Base-by-base conservation (phyloP, 2,113 vertebrate species). In the Monopterus albus region DNA sequence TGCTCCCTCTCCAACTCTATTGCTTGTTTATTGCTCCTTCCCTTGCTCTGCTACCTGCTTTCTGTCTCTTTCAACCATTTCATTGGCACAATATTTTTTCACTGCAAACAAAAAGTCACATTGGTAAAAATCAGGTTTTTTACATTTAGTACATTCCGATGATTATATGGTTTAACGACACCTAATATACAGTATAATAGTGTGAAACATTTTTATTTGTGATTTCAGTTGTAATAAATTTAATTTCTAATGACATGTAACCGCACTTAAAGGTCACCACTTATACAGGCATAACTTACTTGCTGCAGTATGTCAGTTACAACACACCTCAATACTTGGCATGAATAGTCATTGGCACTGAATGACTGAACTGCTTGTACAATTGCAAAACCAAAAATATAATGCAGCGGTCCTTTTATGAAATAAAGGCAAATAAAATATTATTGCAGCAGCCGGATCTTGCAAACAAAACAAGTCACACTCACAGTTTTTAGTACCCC, bases 161-260 rank as follows among this genome's bases (percentile, higher is more conserved):
- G 18, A 61, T 77, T 52, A 35, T 7, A 57, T 17, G 12, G 7
- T 4, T 51, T 53, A 3, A 56, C 70, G 29, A 35, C 28, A 7
- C 57, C 6, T 51, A 1, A n/a, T 45, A 23, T 8, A 2, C n/a
- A n/a, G n/a, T n/a, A n/a, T 15, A 14, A 23, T 13, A 12, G 0
- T 5, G 13, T 2, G 29, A 40, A 64, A 39, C 3, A 15, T 21
- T 72, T 21, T 72, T 0, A 43, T 28, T 42, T 12, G 17, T 36
- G 23, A 42, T 65, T 26, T 5, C 47, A 51, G 25, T 29, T 62
- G 26, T 47, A 29, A 42, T 35, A 46, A 53, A 23, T 23, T 33
- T 3, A 42, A 21, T 65, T 56, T 15, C 2, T 25, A 39, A 31
- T 11, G 6, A 23, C 15, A 14, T n/a, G n/a, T n/a, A n/a, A n/a